Evolutionary conservation across 2,113 vertebrate genomes (phyloP).

Genomic region (Myrmecobius fasciatus): DNA sequence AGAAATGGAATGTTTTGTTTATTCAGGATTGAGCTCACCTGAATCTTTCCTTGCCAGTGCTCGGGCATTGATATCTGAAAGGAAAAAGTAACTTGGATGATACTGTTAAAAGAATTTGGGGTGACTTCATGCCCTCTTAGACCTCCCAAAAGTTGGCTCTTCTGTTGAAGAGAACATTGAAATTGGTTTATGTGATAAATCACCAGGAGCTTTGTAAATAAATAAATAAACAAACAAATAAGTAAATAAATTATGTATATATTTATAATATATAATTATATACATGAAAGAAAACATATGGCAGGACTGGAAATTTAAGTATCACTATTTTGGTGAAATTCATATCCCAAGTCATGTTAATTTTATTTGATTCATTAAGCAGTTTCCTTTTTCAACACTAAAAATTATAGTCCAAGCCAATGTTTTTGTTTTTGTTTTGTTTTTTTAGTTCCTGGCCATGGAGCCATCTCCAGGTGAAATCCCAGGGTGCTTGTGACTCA

Average conservation of each 20-base stretch:
- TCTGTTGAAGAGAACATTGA: slow-evolving; percentile 41
- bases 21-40: slow-evolving; percentile 87
- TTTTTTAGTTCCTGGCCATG: background rate
- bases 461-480: background rate
- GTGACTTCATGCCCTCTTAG: slow-evolving; percentile 35
- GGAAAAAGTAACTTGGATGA: slow-evolving; percentile 85
- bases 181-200: slow-evolving; percentile 34
- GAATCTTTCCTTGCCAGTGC: slow-evolving; percentile 95
- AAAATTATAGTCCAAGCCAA: background rate
- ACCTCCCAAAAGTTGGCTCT: slow-evolving; percentile 42
- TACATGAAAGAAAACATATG: background rate
- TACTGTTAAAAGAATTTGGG: slow-evolving; percentile 41
- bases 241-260: background rate
- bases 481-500: background rate
- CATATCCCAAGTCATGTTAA: slow-evolving; percentile 18
- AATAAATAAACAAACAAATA: too few relatives aligned
- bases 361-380: slow-evolving; percentile 36
- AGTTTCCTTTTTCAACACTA: slow-evolving; percentile 21
- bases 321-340: slow-evolving; percentile 11
- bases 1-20: slow-evolving; percentile 44
- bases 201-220: slow-evolving; percentile 26
- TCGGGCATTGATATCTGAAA: slow-evolving; percentile 95
- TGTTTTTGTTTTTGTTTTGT: too few relatives aligned
- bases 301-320: slow-evolving; percentile 31
- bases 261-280: background rate